Base-by-base conservation (phyloP, 2,888 invertebrate genomes). In the Xestoiulus laeticollis region DNA sequence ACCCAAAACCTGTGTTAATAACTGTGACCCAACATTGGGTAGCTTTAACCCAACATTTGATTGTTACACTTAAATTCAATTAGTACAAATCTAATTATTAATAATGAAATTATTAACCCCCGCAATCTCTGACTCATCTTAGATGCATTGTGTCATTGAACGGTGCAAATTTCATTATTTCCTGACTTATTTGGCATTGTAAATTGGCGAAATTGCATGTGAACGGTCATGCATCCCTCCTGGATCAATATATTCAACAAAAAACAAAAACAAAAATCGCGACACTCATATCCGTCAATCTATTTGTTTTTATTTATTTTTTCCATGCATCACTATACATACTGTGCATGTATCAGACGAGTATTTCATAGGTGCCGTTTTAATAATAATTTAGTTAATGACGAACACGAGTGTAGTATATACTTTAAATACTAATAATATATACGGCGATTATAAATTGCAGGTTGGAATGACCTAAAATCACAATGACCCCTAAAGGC, bases 401-500 rank as follows among this genome's bases (percentile, higher is more conserved):
- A 59, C n/a, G 0, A n/a, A n/a, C 59, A 59, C 6, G n/a, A 59
- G 3, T 59, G 59, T 19, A n/a, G 3, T 59, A 5, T 19, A n/a
- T n/a, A n/a, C 59, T 5, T 59, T 48, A 48, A n/a, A n/a, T 48
- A 12, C 48, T 19, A 48, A 0, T 48, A 48, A 48, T 59, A n/a
- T n/a, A n/a, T n/a, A n/a, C n/a, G n/a, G 19, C 59, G n/a, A 59
- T n/a, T 59, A n/a, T n/a, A n/a, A 59, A 59, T n/a, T 59, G 22
- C 59, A 59, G 59, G 59, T 59, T 59, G 19, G n/a, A 59, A 59
- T 59, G 59, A 59, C 59, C 59, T 59, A 59, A 59, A 59, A 59
- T 59, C 59, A 59, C 59, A 59, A 59, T 59, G 59, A 59, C 59
- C 59, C 59, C 59, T 5, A 59, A 59, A 59, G 59, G 59, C 59